Evolutionary conservation across 2,113 vertebrate genomes (phyloP).

Genomic region (Bucco capensis): DNA sequence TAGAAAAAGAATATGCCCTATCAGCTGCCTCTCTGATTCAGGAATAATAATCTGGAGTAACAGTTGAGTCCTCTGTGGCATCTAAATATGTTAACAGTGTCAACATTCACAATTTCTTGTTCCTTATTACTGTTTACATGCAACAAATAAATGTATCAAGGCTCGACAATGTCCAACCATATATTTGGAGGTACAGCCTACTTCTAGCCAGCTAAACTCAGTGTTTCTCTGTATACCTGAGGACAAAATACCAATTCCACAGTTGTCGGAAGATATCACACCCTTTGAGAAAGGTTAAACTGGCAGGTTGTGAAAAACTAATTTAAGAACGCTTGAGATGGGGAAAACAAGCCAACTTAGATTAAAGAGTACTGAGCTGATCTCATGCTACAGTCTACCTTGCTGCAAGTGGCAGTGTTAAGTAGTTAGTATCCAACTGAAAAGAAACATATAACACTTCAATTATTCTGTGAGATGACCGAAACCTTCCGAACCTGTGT

Average conservation of each 20-base stretch:
- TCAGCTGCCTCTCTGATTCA: not conserved
- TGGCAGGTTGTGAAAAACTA: not conserved
- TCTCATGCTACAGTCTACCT: not conserved
- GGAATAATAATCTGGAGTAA: not conserved
- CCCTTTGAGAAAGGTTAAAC: not conserved
- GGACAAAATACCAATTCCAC: not conserved
- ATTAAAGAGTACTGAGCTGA: not conserved
- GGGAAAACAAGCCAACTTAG: not conserved
- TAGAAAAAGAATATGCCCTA: not conserved
- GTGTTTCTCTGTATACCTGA: not conserved
- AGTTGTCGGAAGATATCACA: not conserved
- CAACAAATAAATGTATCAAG: not conserved
- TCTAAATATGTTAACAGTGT: not conserved
- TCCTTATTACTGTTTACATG: not conserved
- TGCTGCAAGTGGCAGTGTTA: not conserved
- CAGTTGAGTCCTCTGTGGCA: not conserved
- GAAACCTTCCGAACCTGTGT: slow-evolving; percentile 78
- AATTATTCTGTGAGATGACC: not conserved
- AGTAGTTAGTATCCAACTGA: not conserved
- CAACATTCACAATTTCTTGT: not conserved
- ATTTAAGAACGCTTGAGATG: not conserved
- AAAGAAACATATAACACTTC: not conserved
- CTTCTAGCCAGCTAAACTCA: not conserved
- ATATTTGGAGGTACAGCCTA: not conserved
- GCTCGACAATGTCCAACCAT: not conserved